Base-by-base conservation (phyloP, 23 tunicate genomes). In the Trididemnum clinides region DNA sequence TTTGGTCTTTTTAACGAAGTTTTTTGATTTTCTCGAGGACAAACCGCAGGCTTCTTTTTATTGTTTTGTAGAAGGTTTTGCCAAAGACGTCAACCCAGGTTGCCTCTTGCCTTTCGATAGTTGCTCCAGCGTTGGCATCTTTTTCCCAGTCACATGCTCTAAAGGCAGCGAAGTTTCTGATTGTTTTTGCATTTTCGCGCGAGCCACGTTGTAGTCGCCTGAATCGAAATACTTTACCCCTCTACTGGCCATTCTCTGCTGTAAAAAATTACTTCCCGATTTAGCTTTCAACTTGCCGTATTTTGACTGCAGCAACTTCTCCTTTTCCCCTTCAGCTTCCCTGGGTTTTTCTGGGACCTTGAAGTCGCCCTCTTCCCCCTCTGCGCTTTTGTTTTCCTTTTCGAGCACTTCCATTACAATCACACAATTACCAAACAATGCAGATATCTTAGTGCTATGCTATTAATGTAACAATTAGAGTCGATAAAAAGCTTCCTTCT, bases 261-360 rank as follows among this genome's bases (percentile, higher is more conserved):
- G 85, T 20, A 89, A 82, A 27, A 92, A 50, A 35, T 38, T 58
- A 2, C 81, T 39, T 5, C 97, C 97, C 22, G 62, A 29, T 50
- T 92, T 92, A 1, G 82, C 22, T 10, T 87, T 86, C 34, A 92
- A 50, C 57, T 78, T 77, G 0, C 90, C 82, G 74, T 92, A 87
- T 39, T 92, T 92, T 34, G 89, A 20, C 36, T 32, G 71, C 44
- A 92, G 77, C 73, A 92, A 33, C 54, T 65, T 80, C 57, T 92
- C 97, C 62, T 92, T 92, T 82, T 92, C 84, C 58, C 83, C 83
- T 57, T 87, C 97, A 59, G 84, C 62, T 20, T 85, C 76, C n/a
- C n/a, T n/a, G n/a, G n/a, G n/a, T n/a, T n/a, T n/a, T n/a, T n/a
- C n/a, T n/a, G n/a, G n/a, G n/a, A n/a, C n/a, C n/a, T n/a, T n/a